Evolutionary conservation across 2,888 invertebrate species (phyloP).

Genomic region (Epirrita christyi): DNA sequence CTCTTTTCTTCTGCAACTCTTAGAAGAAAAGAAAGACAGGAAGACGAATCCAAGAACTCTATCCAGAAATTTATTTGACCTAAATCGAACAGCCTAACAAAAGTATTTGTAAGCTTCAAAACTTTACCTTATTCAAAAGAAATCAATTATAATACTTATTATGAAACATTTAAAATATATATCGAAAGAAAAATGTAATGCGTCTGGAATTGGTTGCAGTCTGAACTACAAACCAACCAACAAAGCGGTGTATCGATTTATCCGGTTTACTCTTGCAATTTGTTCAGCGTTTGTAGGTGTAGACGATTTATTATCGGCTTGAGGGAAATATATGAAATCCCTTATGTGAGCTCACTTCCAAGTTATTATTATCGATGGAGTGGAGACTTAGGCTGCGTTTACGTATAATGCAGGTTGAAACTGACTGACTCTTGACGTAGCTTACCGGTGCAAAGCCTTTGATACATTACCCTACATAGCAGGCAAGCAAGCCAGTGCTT

Average conservation of each 20-base stretch:
- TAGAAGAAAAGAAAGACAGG: no score
- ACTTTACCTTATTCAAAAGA: not conserved
- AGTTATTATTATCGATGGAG: slow-evolving; percentile 15
- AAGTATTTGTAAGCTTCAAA: no score
- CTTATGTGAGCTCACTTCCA: slow-evolving; percentile 16
- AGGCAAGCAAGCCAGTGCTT: no score
- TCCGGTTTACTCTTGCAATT: slow-evolving; percentile 19
- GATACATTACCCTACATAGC: no score
- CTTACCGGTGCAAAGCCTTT: no score
- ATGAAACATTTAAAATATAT: not conserved
- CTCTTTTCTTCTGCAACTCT: no score
- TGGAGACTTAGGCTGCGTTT: not conserved
- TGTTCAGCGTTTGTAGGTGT: slow-evolving; percentile 28
- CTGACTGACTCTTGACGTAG: not conserved
- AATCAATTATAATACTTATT: not conserved
- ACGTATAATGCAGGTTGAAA: not conserved
- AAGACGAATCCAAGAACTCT: no score
- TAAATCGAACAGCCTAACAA: no score
- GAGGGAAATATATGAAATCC: slow-evolving; percentile 28
- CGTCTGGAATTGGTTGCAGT: slow-evolving; percentile 9
- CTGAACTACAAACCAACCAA: slow-evolving; percentile 8
- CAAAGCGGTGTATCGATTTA: slow-evolving; percentile 25
- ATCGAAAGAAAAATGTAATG: slow-evolving; percentile 5
- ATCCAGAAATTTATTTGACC: no score
- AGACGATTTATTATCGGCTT: slow-evolving; percentile 26